These are phyloP conservation scores for Andrena chrysosceles DNA, from an alignment of 2,888 invertebrate species.

Conservation along the genomic window DNA sequence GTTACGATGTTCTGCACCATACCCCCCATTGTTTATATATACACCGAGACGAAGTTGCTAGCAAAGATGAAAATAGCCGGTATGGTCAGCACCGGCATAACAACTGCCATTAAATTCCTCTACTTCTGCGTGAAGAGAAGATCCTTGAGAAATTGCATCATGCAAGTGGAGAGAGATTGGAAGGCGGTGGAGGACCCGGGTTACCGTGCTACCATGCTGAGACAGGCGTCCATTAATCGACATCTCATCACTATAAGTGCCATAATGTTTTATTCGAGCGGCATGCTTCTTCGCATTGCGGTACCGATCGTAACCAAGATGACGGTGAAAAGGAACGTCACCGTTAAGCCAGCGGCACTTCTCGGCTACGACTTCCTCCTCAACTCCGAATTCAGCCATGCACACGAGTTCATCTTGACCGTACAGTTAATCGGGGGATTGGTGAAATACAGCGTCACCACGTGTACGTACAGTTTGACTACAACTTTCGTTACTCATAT, in stretches of 20 bases:
- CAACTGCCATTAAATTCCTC: too few relatives aligned
- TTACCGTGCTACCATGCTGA: constrained; percentile 40
- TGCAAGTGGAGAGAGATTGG: too few relatives aligned
- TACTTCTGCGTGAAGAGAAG: too few relatives aligned
- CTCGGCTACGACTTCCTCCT: constrained; percentile 55
- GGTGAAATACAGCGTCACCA: constrained; percentile 47
- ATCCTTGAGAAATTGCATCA: too few relatives aligned
- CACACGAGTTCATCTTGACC: constrained; percentile 61
- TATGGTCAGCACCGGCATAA: too few relatives aligned
- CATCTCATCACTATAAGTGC: constrained; percentile 48
- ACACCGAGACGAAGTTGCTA: too few relatives aligned
- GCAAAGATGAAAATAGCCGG: too few relatives aligned
- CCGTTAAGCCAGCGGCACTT: constrained; percentile 56
- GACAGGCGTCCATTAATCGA: constrained; percentile 61
- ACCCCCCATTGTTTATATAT: too few relatives aligned
- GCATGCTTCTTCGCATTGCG: constrained; percentile 32
- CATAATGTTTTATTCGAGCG: constrained; percentile 48
- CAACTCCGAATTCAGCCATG: constrained; percentile 50
- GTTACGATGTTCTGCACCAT: too few relatives aligned
- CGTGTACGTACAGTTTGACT: constrained; percentile 52
- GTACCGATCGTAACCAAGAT: too few relatives aligned
- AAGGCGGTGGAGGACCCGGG: constrained; percentile 32
- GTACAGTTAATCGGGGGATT: constrained; percentile 28
- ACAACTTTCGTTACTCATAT: constrained; percentile 61
- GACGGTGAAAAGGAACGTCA: constrained; percentile 40